Percentiles rank a stretch among this genome's conserved stretches.
Evolutionary conservation across 2,113 vertebrate species (phyloP).

Genomic region (Pachycephala philippinensis): DNA sequence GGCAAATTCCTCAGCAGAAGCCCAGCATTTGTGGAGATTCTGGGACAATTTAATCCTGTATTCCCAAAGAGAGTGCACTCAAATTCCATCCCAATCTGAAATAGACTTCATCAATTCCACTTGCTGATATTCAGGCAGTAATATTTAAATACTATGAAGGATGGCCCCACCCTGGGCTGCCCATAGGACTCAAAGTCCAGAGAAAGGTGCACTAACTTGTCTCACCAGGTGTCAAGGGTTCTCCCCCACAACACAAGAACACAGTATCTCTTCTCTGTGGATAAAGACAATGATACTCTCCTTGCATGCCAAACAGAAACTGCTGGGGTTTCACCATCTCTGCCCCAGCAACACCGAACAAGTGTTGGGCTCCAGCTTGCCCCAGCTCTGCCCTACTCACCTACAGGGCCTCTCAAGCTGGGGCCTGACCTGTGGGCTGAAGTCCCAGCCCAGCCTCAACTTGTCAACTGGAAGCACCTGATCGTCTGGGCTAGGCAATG

Average conservation of each 20-base stretch:
- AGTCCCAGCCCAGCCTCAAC: not conserved
- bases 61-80: not conserved
- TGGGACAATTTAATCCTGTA: not conserved
- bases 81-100: not conserved
- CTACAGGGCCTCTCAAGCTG: not conserved
- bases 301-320: not conserved
- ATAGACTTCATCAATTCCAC: not conserved
- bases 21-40: not conserved
- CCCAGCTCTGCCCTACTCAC: not conserved
- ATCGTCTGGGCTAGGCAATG: not conserved
- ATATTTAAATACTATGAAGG: not conserved
- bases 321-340: not conserved
- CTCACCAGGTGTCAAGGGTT: not conserved
- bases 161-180: not conserved
- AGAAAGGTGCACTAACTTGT: not conserved
- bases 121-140: not conserved
- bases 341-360: rapidly evolving
- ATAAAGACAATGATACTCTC: not conserved
- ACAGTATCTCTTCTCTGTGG: not conserved
- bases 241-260: not conserved
- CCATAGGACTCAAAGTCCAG: not conserved
- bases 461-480: not conserved
- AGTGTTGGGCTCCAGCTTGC: not conserved
- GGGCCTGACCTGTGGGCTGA: not conserved
- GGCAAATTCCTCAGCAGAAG: not conserved